phyloP scores from a whole-genome alignment of 2,797 vertebrate species.

The Mastacembelus armatus region DNA sequence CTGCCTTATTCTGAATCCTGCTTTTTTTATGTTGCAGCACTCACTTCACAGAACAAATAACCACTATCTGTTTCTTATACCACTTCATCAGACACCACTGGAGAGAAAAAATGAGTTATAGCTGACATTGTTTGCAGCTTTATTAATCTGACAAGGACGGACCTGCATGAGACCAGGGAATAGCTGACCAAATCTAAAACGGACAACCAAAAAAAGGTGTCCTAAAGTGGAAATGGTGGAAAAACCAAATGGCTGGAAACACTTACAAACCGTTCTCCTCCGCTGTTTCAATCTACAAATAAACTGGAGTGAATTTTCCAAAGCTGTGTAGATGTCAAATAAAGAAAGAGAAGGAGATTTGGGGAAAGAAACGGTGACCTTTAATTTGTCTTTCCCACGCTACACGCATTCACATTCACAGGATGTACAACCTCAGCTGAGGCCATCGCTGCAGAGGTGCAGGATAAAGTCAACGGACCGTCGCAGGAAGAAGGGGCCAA shows the following conservation, averaged over 20 bases:
- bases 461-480: not conserved
- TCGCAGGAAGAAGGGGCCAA: not conserved
- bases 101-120: conserved; percentile 1
- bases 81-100: conserved; percentile 13
- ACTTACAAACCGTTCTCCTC: conserved; percentile 75
- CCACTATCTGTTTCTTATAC: conserved; percentile 34
- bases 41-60: conserved; percentile 39
- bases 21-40: conserved; percentile 39
- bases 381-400: conserved; percentile 72
- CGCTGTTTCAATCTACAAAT: conserved; percentile 79
- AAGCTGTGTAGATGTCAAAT: conserved; percentile 67
- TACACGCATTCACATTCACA: conserved; percentile 45
- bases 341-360: conserved; percentile 34
- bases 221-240: conserved; percentile 59
- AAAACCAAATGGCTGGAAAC: conserved; percentile 79
- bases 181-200: not conserved
- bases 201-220: conserved; percentile 48
- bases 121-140: conserved; percentile 10
- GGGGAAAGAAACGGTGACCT: conserved; percentile 48
- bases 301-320: conserved; percentile 83
- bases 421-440: conserved; percentile 5
- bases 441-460: not conserved
- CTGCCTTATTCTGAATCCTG: conserved; percentile 11
- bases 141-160: conserved; percentile 7
- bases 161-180: conserved; percentile 4